Conservation (phyloP, 92 coral and sea anemone species). For the Parazoanthus swiftii region DNA sequence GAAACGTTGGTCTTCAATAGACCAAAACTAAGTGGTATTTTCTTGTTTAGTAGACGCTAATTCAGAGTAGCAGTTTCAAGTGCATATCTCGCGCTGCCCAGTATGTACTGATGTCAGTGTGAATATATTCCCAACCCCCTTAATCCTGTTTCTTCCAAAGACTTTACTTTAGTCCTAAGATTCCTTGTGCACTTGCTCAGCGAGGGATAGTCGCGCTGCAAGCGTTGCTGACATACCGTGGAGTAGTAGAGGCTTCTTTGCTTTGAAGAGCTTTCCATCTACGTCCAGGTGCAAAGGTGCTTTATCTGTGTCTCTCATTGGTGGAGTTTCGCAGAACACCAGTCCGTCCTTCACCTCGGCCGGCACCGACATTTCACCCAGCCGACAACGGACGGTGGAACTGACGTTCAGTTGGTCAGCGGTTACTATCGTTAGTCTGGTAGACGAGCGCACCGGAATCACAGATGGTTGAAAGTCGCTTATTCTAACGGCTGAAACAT, state of each 20-base stretch:
- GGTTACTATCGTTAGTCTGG: constrained; percentile 54
- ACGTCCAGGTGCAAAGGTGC: constrained; percentile 60
- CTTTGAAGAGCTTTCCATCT: constrained; percentile 59
- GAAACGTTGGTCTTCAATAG: too few species aligned
- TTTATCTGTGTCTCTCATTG: constrained; percentile 50
- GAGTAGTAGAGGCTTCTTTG: constrained; percentile 61
- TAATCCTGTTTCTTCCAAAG: too few species aligned
- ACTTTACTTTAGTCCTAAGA: too few species aligned
- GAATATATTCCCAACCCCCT: too few species aligned
- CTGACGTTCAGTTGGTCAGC: constrained; percentile 55
- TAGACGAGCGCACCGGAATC: constrained; percentile 54
- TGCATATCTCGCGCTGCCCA: too few species aligned
- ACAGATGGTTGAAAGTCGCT: constrained; percentile 59
- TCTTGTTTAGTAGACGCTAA: too few species aligned
- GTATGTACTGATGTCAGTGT: too few species aligned
- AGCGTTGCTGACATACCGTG: constrained; percentile 47
- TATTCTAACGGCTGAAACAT: constrained; percentile 31
- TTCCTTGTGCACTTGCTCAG: too few species aligned
- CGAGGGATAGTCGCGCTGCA: neutral
- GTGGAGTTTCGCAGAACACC: constrained; percentile 65
- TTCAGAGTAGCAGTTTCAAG: too few species aligned
- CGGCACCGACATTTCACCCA: constrained; percentile 62
- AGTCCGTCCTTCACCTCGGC: constrained; percentile 51
- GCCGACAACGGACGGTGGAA: constrained; percentile 58
- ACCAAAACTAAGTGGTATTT: too few species aligned